These are phyloP conservation scores for Poecilus cupreus DNA, from an alignment of 2,888 invertebrate species.

Conservation along the genomic window DNA sequence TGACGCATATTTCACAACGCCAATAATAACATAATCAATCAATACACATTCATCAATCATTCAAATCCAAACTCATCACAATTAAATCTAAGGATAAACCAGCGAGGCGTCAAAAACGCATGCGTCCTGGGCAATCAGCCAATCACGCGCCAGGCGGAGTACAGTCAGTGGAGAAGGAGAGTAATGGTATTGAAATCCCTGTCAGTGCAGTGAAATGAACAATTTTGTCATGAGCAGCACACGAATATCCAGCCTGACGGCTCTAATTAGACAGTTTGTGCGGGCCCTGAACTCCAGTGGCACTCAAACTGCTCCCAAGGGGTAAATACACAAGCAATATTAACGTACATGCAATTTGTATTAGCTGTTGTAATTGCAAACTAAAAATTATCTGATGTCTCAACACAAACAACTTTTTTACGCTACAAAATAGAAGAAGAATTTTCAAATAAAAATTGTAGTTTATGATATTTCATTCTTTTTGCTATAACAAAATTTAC, in stretches of 20 bases:
- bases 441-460: too few species aligned
- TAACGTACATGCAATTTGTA: neutral
- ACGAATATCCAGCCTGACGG: slow-evolving; percentile 13
- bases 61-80: slow-evolving; percentile 7
- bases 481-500: too few species aligned
- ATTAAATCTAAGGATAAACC: slow-evolving; percentile 11
- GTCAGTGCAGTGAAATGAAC: slow-evolving; percentile 27
- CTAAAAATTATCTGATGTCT: neutral
- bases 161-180: neutral
- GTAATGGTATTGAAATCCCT: slow-evolving; percentile 45
- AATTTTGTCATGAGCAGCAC: slow-evolving; percentile 37
- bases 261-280: slow-evolving; percentile 38
- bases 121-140: too few species aligned
- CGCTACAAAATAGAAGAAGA: too few species aligned
- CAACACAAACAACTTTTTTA: too few species aligned
- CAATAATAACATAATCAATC: slow-evolving; percentile 17
- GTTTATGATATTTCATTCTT: too few species aligned
- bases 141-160: neutral
- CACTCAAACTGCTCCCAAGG: neutral
- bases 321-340: neutral
- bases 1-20: neutral
- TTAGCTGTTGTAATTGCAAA: neutral
- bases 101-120: neutral
- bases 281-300: neutral
- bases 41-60: slow-evolving; percentile 32